phyloP scores from a whole-genome alignment of 2,888 invertebrate species.

The Hydraecia micacea region DNA sequence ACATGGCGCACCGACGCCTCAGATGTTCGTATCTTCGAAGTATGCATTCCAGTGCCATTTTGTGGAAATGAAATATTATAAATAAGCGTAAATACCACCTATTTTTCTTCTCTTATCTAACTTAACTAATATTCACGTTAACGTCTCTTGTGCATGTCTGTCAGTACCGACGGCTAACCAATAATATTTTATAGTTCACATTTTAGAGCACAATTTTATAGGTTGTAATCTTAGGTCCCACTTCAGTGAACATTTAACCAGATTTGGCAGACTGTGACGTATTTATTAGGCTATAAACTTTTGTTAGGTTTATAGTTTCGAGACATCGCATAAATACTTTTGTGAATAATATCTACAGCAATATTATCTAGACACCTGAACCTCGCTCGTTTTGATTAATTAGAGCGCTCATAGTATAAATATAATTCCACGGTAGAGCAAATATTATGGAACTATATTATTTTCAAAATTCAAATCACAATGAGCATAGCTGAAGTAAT shows the following conservation, averaged over 20 bases:
- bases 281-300: conserved; percentile 78
- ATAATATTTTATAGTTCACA: conserved; percentile 32
- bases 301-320: conserved; percentile 70
- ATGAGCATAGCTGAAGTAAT: conserved; percentile 22
- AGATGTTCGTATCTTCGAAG: too few relatives aligned
- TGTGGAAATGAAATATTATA: too few relatives aligned
- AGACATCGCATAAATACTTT: conserved; percentile 18
- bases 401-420: conserved; percentile 11
- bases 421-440: conserved; percentile 4
- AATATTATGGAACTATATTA: conserved; percentile 17
- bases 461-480: conserved; percentile 11
- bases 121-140: conserved; percentile 37
- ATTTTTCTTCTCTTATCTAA: conserved; percentile 20
- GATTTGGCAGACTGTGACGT: conserved; percentile 74
- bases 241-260: conserved; percentile 66
- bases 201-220: conserved; percentile 58
- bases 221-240: conserved; percentile 59
- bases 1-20: too few relatives aligned
- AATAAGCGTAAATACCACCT: not conserved
- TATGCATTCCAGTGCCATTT: too few relatives aligned
- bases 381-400: conserved; percentile 8
- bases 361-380: not conserved
- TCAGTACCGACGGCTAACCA: conserved; percentile 18
- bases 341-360: conserved; percentile 2
- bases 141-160: conserved; percentile 21